phyloP scores from a whole-genome alignment of 2,113 vertebrate species.

The Halichoerus grypus region DNA sequence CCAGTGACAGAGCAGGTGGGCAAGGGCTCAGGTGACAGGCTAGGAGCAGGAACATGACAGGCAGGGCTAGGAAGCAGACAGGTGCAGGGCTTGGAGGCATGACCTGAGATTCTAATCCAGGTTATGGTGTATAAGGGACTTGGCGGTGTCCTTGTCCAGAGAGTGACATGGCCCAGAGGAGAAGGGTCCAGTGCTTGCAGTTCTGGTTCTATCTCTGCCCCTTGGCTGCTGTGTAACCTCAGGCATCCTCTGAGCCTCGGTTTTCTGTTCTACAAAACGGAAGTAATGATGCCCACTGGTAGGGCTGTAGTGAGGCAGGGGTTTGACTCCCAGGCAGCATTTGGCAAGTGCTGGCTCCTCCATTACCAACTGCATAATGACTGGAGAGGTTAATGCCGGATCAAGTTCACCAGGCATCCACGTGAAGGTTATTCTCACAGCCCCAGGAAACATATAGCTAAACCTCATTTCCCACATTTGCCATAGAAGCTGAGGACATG shows the following conservation, averaged over 20 bases:
- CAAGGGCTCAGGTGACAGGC: fast-evolving
- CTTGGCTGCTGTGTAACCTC: not conserved
- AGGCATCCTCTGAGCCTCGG: not conserved
- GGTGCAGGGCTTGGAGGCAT: not conserved
- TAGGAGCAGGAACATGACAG: not conserved
- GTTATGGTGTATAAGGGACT: not conserved
- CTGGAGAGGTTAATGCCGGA: not conserved
- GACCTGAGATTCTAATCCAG: not conserved
- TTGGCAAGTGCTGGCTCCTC: not conserved
- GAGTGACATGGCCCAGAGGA: not conserved
- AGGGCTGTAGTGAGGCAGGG: not conserved
- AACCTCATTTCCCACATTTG: not conserved
- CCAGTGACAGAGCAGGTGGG: fast-evolving
- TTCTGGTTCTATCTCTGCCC: not conserved
- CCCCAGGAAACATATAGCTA: fast-evolving
- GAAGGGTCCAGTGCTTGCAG: not conserved
- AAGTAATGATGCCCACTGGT: not conserved
- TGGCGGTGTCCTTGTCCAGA: not conserved
- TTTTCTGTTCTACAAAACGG: not conserved
- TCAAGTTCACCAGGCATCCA: not conserved
- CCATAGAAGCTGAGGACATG: fast-evolving
- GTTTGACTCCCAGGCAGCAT: not conserved
- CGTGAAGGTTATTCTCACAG: not conserved
- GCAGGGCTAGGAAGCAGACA: not conserved
- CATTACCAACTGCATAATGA: not conserved